These are phyloP conservation scores for Scomber colias DNA, from an alignment of 2,113 vertebrate species.

Conservation along the genomic window DNA sequence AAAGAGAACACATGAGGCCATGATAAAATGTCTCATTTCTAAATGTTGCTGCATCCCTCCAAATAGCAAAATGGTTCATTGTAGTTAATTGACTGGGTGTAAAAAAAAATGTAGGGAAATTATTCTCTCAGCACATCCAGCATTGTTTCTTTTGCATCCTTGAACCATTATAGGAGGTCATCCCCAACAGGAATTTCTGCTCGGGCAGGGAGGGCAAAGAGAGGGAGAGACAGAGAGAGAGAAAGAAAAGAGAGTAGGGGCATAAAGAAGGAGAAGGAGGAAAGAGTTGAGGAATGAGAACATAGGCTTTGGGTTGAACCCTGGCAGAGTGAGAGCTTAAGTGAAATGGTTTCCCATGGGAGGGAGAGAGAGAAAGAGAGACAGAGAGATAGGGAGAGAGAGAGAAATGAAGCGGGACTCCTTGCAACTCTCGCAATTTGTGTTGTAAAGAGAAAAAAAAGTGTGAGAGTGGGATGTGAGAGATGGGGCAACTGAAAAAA, in stretches of 20 bases:
- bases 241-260: neutral
- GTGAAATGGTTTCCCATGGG: constrained; percentile 57
- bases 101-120: neutral
- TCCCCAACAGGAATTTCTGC: constrained; percentile 26
- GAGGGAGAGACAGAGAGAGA: neutral
- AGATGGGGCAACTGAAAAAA: constrained; percentile 1
- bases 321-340: constrained; percentile 49
- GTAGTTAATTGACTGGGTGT: neutral
- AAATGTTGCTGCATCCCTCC: neutral
- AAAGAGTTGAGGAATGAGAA: constrained; percentile 38
- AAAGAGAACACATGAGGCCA: too few species aligned
- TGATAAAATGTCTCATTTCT: neutral
- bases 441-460: neutral
- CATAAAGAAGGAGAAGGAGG: neutral
- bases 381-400: constrained; percentile 61
- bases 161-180: constrained; percentile 35
- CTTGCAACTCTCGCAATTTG: constrained; percentile 30
- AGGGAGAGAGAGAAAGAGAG: constrained; percentile 42
- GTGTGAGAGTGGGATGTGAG: neutral
- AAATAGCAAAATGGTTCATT: neutral
- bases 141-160: neutral
- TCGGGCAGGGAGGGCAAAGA: constrained; percentile 34
- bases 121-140: neutral
- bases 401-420: constrained; percentile 32
- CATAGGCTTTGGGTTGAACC: constrained; percentile 21